A percentile compares a stretch with the other conserved stretches of the same genome.
These are phyloP conservation scores for Sphaeridia pumilis DNA, from an alignment of 2,888 invertebrate genomes.

Conservation along the genomic window DNA sequence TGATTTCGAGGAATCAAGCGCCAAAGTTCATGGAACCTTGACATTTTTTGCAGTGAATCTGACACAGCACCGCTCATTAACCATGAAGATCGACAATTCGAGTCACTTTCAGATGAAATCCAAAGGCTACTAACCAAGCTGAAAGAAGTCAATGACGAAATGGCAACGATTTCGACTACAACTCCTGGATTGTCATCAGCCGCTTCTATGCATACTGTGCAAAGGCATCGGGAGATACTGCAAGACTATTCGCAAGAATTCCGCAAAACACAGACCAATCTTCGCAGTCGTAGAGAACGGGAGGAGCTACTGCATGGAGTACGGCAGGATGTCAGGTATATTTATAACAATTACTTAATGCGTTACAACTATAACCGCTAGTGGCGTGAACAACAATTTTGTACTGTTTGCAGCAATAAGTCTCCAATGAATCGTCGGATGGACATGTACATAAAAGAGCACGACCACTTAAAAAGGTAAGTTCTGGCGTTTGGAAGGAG, in stretches of 20 bases:
- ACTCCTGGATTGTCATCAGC: constrained; percentile 44
- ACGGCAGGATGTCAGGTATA: constrained; percentile 49
- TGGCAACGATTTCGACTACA: constrained; percentile 60
- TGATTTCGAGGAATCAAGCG: too few species aligned
- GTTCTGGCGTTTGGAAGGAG: too few species aligned
- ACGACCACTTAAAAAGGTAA: constrained; percentile 74
- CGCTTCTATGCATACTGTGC: constrained; percentile 82
- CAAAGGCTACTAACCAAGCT: constrained; percentile 45
- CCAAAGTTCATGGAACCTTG: too few species aligned
- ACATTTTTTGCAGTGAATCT: constrained; percentile 46
- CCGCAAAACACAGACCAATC: constrained; percentile 46
- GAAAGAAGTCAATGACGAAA: constrained; percentile 64
- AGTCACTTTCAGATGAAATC: constrained; percentile 82
- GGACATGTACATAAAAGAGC: constrained; percentile 86
- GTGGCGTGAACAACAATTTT: too few species aligned
- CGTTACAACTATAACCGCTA: too few species aligned
- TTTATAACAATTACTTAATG: too few species aligned
- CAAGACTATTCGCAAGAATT: constrained; percentile 79
- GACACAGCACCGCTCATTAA: constrained; percentile 76
- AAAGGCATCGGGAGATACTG: constrained; percentile 89
- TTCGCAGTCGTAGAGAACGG: constrained; percentile 55
- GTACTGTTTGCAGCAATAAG: constrained; percentile 46
- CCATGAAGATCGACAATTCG: constrained; percentile 73
- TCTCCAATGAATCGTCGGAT: constrained; percentile 64
- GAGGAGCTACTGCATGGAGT: constrained; percentile 68